Evolutionary conservation across 2,888 invertebrate genomes (phyloP), one percentile per base, ranked within the genome.

Genomic region (Cactoblastis cactorum): DNA sequence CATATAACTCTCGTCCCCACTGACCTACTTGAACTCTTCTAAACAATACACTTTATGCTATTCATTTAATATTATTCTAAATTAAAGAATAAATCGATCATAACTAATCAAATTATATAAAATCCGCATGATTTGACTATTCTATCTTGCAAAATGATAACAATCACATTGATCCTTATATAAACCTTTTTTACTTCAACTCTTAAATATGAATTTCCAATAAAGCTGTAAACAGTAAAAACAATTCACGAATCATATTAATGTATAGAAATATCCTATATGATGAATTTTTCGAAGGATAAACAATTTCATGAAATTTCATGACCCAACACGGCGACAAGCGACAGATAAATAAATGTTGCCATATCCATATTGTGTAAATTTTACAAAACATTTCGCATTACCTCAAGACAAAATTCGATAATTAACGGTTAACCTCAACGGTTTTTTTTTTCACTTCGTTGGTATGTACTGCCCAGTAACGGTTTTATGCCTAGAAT

Each of bases 101-200:
- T 65, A 67, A 60, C 59, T 67, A 60, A 61, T 65, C 62, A 70
- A 61, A 72, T 71, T 71, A 67, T 58, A 60, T 67, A 64, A 66
- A 74, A 74, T 76, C 75, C 74, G 70, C 85, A 86, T 84, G 72
- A 78, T 85, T 78, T 64, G 66, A 63, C 58, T 63, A 53, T 68
- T 65, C 59, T 63, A 53, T 67, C 71, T 72, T 75, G 65, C 63
- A 70, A 78, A 74, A 78, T 84, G 80, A 78, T 85, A 84, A 77
- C 80, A 82, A 80, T 80, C 77, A 74, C 64, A 66, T 64, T 68
- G 74, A 73, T 74, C 75, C 76, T 71, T 67, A 63, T 60, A 65
- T 61, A 63, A 65, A 68, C 60, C 11, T 28, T 28, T 11, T 28
- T 43, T 17, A 14, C 43, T 15, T 28, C 11, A 28, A 28, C 28